These are phyloP conservation scores for Hoplostethus atlanticus DNA, from an alignment of 2,797 vertebrate species.

Conservation along the genomic window DNA sequence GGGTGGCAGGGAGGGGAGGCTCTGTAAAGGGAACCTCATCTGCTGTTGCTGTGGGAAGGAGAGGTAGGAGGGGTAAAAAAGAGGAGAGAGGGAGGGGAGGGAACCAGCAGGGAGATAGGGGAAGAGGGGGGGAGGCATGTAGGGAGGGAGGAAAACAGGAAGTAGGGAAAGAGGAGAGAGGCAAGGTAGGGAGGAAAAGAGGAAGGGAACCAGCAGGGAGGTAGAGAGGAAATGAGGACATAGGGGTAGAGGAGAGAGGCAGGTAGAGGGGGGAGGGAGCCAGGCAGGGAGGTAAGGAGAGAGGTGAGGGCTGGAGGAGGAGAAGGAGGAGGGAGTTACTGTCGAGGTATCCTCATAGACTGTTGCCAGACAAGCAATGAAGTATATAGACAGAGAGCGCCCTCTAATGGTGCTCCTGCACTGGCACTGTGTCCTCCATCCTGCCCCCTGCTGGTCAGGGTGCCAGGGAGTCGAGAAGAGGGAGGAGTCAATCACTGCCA, in stretches of 20 bases:
- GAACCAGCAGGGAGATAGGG: slow-evolving; percentile 36
- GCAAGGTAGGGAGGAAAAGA: slow-evolving; percentile 18
- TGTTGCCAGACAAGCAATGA: slow-evolving; percentile 38
- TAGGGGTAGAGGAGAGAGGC: slow-evolving; percentile 20
- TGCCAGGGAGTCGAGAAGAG: slow-evolving; percentile 36
- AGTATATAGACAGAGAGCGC: slow-evolving; percentile 68
- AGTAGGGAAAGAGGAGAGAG: slow-evolving; percentile 40
- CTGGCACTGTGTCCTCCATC: slow-evolving; percentile 37
- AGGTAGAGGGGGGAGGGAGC: slow-evolving; percentile 25
- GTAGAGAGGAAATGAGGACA: slow-evolving; percentile 26
- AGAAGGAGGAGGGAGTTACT: slow-evolving; percentile 47
- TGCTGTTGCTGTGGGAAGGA: slow-evolving; percentile 66
- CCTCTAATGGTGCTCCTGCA: slow-evolving; percentile 65
- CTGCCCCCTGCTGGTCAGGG: slow-evolving; percentile 59
- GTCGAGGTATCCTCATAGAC: slow-evolving; percentile 41
- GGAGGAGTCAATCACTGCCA: slow-evolving; percentile 4
- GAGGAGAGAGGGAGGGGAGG: slow-evolving; percentile 31
- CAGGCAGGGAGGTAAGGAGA: slow-evolving; percentile 34
- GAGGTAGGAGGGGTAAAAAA: slow-evolving; percentile 27
- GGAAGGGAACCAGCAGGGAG: slow-evolving; percentile 47
- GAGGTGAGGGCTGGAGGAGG: not conserved
- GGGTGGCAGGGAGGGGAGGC: slow-evolving; percentile 52
- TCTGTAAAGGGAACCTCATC: slow-evolving; percentile 69
- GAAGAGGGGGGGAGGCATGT: slow-evolving; percentile 29
- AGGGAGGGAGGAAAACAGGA: slow-evolving; percentile 44